phyloP scores from a whole-genome alignment of 2,888 invertebrate species.

The Hirudinaria manillensis region DNA sequence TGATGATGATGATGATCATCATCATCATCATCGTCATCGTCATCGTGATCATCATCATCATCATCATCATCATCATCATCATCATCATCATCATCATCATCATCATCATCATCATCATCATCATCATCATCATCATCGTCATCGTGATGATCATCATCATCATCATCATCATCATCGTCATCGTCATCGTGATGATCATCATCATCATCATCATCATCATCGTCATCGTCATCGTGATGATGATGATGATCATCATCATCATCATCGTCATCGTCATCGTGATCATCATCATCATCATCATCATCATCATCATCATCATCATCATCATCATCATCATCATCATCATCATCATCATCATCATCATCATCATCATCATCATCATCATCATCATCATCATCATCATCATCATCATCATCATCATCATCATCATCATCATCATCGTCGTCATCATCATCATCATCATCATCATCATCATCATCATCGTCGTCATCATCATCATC shows the following conservation, averaged over 20 bases:
- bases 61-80: constrained; percentile 19
- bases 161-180: no score
- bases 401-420: constrained; percentile 20
- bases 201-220: constrained; percentile 21
- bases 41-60: constrained; percentile 20
- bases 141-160: no score
- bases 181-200: no score
- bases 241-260: constrained; percentile 12
- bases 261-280: not conserved
- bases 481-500: not conserved
- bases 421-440: constrained; percentile 21
- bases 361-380: constrained; percentile 18
- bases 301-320: constrained; percentile 13
- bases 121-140: constrained; percentile 42
- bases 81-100: constrained; percentile 20
- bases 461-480: not conserved
- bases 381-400: constrained; percentile 18
- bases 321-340: constrained; percentile 22
- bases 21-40: constrained; percentile 20
- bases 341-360: constrained; percentile 18
- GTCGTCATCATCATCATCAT: not conserved
- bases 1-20: constrained; percentile 11
- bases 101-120: constrained; percentile 50
- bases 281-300: constrained; percentile 6
- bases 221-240: constrained; percentile 6